These are phyloP conservation scores for Dicycla oo DNA, from an alignment of 2,888 invertebrate genomes.

Conservation along the genomic window DNA sequence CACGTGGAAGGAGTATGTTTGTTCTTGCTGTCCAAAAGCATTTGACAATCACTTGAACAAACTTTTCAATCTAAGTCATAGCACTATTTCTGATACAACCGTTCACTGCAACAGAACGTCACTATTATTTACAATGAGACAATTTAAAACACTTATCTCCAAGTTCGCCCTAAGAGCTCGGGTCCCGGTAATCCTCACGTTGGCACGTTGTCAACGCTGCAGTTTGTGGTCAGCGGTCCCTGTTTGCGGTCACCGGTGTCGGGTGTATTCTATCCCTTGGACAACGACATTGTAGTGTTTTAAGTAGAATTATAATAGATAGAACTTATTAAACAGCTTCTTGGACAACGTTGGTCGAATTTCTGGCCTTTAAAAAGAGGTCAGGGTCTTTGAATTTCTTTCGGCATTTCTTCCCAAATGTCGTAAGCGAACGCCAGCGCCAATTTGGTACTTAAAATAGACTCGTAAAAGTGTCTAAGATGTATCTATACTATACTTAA, in stretches of 20 bases:
- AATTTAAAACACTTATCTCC: conserved; percentile 48
- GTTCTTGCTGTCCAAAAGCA: neutral
- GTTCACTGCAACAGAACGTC: neutral
- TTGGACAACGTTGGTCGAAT: neutral
- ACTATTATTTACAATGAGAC: conserved; percentile 1
- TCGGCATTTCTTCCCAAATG: neutral
- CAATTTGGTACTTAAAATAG: neutral
- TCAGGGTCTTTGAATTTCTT: neutral
- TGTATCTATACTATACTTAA: too few relatives aligned
- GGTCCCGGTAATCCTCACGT: conserved; percentile 50
- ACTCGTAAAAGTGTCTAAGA: neutral
- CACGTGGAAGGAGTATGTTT: neutral
- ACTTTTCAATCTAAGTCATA: neutral
- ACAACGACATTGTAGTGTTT: conserved; percentile 15
- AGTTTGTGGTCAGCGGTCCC: conserved; percentile 50
- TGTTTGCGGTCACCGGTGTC: conserved; percentile 52
- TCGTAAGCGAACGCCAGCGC: neutral
- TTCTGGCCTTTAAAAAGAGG: neutral
- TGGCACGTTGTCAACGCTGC: conserved; percentile 58
- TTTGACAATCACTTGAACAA: neutral
- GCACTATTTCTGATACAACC: neutral
- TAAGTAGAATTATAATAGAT: conserved; percentile 19
- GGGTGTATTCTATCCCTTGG: conserved; percentile 16
- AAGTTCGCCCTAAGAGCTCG: conserved; percentile 21
- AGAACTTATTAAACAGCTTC: neutral